Evolutionary conservation across 2,113 vertebrate genomes (phyloP).

Genomic region (Eonycteris spelaea): DNA sequence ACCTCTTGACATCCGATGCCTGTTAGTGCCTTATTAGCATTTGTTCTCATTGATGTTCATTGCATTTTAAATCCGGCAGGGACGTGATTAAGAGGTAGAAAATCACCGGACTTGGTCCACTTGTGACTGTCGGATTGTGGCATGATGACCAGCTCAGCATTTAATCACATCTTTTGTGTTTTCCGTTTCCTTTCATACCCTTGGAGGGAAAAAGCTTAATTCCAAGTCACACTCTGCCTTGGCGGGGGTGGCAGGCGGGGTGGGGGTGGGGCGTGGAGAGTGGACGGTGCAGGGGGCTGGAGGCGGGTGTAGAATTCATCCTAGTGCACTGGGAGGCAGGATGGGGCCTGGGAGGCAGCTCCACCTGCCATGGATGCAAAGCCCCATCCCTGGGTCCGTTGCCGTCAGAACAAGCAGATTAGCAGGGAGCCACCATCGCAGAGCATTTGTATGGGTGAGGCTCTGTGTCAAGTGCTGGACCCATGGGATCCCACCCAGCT

Average conservation of each 20-base stretch:
- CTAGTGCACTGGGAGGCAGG: background rate
- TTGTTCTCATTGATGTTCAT: conserved; percentile 61
- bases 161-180: conserved; percentile 49
- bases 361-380: rapidly evolving
- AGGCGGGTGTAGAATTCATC: background rate
- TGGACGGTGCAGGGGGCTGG: too few relatives aligned
- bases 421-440: background rate
- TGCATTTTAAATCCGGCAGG: conserved; percentile 61
- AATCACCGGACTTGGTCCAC: background rate
- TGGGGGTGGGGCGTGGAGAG: too few relatives aligned
- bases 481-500: background rate
- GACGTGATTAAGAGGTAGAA: conserved; percentile 65
- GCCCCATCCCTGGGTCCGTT: rapidly evolving
- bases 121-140: conserved; percentile 44
- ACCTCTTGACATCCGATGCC: conserved; percentile 60
- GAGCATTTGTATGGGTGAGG: background rate
- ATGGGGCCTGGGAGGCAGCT: background rate
- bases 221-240: background rate
- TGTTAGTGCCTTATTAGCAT: conserved; percentile 72
- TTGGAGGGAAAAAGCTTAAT: conserved; percentile 46
- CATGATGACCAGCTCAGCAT: conserved; percentile 62
- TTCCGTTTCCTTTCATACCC: conserved; percentile 33
- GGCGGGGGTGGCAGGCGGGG: background rate
- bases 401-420: background rate
- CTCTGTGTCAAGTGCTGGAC: background rate